phyloP scores from a whole-genome alignment of 2,888 invertebrate species.

The Argynnis bischoffii region DNA sequence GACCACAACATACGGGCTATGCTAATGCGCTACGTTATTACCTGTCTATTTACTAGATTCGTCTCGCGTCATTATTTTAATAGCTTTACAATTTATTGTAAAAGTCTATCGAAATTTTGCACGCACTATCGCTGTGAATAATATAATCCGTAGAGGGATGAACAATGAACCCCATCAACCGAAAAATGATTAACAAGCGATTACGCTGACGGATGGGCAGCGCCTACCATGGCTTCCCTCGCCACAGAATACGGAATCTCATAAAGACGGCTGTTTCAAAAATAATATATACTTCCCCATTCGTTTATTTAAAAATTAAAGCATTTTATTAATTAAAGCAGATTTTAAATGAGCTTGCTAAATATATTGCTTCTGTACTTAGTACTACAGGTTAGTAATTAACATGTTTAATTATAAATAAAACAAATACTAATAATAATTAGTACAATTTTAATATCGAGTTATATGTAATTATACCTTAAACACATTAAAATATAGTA shows the following conservation, averaged over 20 bases:
- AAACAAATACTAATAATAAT: neutral
- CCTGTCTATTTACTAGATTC: slow-evolving; percentile 44
- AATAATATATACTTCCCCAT: neutral
- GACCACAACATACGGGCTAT: slow-evolving; percentile 63
- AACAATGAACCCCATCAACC: slow-evolving; percentile 78
- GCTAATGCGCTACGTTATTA: slow-evolving; percentile 45
- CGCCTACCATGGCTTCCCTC: slow-evolving; percentile 73
- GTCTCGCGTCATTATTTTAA: slow-evolving; percentile 32
- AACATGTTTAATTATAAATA: too few relatives aligned
- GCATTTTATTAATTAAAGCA: too few relatives aligned
- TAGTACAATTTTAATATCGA: neutral
- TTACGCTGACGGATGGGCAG: slow-evolving; percentile 79
- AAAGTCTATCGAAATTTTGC: slow-evolving; percentile 51
- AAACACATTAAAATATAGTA: neutral
- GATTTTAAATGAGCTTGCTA: too few relatives aligned
- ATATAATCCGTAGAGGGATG: slow-evolving; percentile 64
- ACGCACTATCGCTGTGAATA: slow-evolving; percentile 65
- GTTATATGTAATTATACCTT: neutral
- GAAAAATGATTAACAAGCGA: slow-evolving; percentile 82
- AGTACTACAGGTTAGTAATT: too few relatives aligned
- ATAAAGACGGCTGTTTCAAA: slow-evolving; percentile 35
- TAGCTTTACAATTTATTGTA: slow-evolving; percentile 18
- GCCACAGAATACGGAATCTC: slow-evolving; percentile 53
- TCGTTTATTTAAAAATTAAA: neutral
- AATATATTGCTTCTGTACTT: too few relatives aligned